Evolutionary conservation across 2,113 vertebrate species (phyloP), one percentile per base, ranked within the genome.

Genomic region (Lycocorax pyrrhopterus): DNA sequence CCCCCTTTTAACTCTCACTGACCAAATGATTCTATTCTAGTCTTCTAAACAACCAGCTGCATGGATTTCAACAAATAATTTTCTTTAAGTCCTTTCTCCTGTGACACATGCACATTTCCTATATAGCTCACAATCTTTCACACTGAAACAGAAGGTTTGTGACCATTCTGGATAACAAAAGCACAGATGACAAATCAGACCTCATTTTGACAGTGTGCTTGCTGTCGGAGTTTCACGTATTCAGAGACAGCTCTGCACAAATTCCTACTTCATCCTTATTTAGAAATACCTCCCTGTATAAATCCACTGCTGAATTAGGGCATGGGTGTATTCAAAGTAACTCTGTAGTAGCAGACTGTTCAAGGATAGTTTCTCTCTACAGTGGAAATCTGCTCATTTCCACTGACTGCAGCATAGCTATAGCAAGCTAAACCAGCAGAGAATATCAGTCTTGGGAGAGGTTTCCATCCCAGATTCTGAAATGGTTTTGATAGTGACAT

Each of bases 51-150:
- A 47, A 62, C 46, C 47, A 82, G 26, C 81, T 88, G 37, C 49
- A 56, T 10, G 1, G 46, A 69, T 91, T 97, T 94, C 81, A 95
- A 91, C 53, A 85, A 62, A 18, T 35, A 91, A 59, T 96, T 97
- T 93, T 93, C 44, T 66, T 26, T 59, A 53, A 87, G 39, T 73
- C 62, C 29, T 82, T 95, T 94, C 62, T 93, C 29, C 52, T 46
- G 32, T 74, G 30, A n/a, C 1, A n/a, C 7, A 43, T 74, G 16
- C 29, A 69, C 47, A 47, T 85, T 94, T 89, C 33, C 13, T 77
- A 20, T 32, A 46, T 4, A 85, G 39, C 43, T 69, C 81, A 13
- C 71, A 80, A 59, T 58, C 51, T 53, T 90, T 87, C 58, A 16
- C 76, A 58, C 74, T 73, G 62, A 90, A 93, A 66, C 26, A 83